These are phyloP conservation scores for Clamator glandarius DNA, from an alignment of 2,797 vertebrate species.

Conservation along the genomic window DNA sequence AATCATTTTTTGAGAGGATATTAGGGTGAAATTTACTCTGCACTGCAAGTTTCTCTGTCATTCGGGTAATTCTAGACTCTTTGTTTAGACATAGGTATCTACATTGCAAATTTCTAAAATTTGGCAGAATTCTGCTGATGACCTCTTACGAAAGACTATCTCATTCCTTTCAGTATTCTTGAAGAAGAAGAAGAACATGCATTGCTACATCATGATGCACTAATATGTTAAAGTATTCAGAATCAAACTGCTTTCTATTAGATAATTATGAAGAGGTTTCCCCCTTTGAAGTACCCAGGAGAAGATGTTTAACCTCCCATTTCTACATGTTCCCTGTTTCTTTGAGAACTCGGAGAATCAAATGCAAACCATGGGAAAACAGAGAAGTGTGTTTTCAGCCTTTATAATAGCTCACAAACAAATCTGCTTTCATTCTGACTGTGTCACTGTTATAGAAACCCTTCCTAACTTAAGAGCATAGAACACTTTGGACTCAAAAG, in stretches of 20 bases:
- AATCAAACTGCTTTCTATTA: not conserved
- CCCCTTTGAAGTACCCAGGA: not conserved
- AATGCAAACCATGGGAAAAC: not conserved
- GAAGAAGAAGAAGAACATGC: not conserved
- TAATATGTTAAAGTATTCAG: fast-evolving
- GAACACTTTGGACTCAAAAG: not conserved
- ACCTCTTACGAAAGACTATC: not conserved
- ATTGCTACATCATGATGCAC: not conserved
- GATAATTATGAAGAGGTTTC: not conserved
- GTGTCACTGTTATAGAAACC: not conserved
- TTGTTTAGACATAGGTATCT: not conserved
- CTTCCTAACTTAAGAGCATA: not conserved
- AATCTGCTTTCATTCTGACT: not conserved
- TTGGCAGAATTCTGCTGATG: not conserved
- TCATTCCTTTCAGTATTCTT: not conserved
- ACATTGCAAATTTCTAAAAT: not conserved
- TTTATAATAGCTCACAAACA: not conserved
- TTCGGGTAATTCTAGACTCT: not conserved
- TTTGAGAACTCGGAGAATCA: not conserved
- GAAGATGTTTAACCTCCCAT: not conserved
- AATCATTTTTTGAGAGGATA: not conserved
- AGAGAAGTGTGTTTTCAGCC: not conserved
- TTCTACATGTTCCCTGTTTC: not conserved
- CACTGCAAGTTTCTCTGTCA: not conserved
- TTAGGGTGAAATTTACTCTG: not conserved